Evolutionary conservation across 1,140 invertebrate species (phyloP), one percentile per base, ranked within the genome.

Genomic region (Kradibia gibbosae): DNA sequence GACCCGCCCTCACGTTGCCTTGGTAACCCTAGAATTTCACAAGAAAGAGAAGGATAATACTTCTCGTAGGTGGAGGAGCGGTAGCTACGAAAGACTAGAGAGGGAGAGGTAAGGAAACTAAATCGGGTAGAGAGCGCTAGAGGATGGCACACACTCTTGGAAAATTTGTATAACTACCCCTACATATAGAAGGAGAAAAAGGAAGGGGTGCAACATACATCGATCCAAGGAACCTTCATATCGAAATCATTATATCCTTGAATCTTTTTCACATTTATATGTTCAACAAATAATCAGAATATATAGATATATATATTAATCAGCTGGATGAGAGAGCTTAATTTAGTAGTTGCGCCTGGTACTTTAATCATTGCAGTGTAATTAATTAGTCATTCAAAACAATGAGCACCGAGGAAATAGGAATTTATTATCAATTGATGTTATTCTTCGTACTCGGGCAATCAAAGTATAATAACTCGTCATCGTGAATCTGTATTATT

Each of bases 81-180:
- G 84, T 83, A 81, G 80, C 80, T 83, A 71, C 71, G 75, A 85
- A 82, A 81, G 84, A 85, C 80, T 83, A 73, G 42, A 83, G 84
- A 80, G 78, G 80, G 83, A 86, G 85, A 82, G 85, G 80, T 72
- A 78, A 67, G 84, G 83, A 83, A 82, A 82, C 81, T 53, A 85
- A 78, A 84, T 67, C 78, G 81, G 81, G 83, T 83, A 84, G 83
- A 85, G 80, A 83, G 65, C 78, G 76, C 83, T 82, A 55, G 83
- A 85, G 82, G 86, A 85, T 83, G 85, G 86, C 87, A 89, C 88
- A 89, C 87, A 89, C 89, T 90, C 89, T 90, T 89, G 86, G 89
- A 90, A 73, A 91, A 91, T 91, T 90, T 90, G 89, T 90, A 90
- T 90, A 90, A 91, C 90, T 90, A 91, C 89, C 88, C 88, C 89